Evolutionary conservation across 2,113 vertebrate genomes (phyloP), one percentile per base, ranked within the genome.

Genomic region (Sakesphorus luctuosus): DNA sequence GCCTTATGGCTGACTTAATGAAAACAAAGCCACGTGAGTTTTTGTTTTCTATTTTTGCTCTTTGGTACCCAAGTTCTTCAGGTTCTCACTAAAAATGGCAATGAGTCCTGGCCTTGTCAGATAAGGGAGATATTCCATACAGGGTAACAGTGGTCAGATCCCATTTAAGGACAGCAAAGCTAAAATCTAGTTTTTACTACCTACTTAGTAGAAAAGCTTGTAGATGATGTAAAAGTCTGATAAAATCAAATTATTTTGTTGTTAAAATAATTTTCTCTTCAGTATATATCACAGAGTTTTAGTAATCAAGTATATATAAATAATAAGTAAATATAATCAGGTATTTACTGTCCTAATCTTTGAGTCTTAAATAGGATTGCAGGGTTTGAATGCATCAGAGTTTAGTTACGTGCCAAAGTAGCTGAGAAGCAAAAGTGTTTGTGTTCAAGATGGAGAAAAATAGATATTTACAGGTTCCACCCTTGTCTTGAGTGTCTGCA

Each of bases 71-170:
- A 74, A 28, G 36, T 79, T 88, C 29, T 61, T 16, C 49, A 44
- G 31, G 36, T 92, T 90, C 59, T 92, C 73, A 63, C 68, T 95
- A 58, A 84, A 92, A 86, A 74, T 80, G 50, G 38, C n/a, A 62
- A 3, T n/a, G 78, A 77, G 19, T 65, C 68, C 88, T 85, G 44
- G 40, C 36, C 67, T 69, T 74, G 19, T 84, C 65, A 67, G 72
- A 25, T 85, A 75, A 66, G 38, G 78, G 59, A 86, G 38, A 18
- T 55, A 11, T 83, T 80, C 90, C 49, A 46, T 69, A 25, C 80
- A 67, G 25, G 17, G 5, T 76, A 52, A 50, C 1, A 2, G 58
- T 81, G 36, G 11, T 61, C 53, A 59, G 28, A 43, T 87, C 29
- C 49, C 56, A 52, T 75, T 81, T 94, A 85, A 94, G 38, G 46